Percentiles rank a stretch among this genome's conserved stretches.
These are phyloP conservation scores for Drosophila neotestacea DNA, from an alignment of 2,888 invertebrate species.

Conservation along the genomic window DNA sequence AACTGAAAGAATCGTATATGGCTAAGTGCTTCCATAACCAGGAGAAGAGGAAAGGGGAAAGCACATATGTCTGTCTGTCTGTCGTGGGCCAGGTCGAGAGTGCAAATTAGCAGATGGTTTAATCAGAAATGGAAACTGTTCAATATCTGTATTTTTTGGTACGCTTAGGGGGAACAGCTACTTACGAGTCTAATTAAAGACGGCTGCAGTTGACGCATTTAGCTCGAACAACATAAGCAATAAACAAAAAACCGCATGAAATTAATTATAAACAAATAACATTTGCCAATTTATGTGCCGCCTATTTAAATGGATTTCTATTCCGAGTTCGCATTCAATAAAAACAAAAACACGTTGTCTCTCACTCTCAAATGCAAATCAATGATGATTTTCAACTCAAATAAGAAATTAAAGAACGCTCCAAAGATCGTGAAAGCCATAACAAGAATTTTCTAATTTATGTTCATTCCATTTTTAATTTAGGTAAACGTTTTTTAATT, in stretches of 20 bases:
- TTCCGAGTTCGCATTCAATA: conserved; percentile 38
- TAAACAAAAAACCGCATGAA: conserved; percentile 60
- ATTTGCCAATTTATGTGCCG: conserved; percentile 58
- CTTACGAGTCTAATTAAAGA: conserved; percentile 19
- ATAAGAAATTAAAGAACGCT: conserved; percentile 5
- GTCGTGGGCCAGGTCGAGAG: conserved; percentile 67
- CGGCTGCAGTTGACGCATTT: conserved; percentile 51
- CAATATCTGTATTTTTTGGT: conserved; percentile 42
- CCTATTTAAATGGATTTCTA: conserved; percentile 54
- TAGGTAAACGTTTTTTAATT: conserved; percentile 21
- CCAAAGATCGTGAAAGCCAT: conserved; percentile 9
- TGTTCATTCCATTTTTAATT: conserved; percentile 6
- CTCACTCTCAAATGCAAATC: conserved; percentile 35
- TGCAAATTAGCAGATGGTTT: conserved; percentile 68
- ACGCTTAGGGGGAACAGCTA: conserved; percentile 24
- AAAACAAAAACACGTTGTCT: conserved; percentile 19
- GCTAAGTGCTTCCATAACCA: conserved; percentile 26
- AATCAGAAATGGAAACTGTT: conserved; percentile 44
- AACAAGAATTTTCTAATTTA: conserved; percentile 28
- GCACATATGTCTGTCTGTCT: background rate
- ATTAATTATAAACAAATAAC: conserved; percentile 75
- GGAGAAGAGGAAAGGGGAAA: background rate
- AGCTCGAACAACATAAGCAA: conserved; percentile 11
- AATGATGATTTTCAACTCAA: background rate
- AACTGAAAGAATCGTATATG: conserved; percentile 31